phyloP scores from a whole-genome alignment of 2,888 invertebrate species.

The Chrysolina haemoptera region DNA sequence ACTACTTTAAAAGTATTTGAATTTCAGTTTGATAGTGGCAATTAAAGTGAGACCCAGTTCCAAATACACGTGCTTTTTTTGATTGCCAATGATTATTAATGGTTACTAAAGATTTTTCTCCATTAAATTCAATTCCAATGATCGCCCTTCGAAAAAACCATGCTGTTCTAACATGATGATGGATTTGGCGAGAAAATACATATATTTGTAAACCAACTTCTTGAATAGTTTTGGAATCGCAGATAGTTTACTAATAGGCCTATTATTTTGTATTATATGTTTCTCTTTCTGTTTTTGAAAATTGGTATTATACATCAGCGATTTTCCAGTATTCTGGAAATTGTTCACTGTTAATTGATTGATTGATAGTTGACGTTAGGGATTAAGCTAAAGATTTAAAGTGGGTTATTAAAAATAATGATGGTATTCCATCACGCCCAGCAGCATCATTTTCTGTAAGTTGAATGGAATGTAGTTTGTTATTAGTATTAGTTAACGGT shows the following conservation, averaged over 20 bases:
- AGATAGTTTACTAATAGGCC: conserved; percentile 15
- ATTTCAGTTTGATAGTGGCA: too few relatives aligned
- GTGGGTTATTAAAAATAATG: neutral
- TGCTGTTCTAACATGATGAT: too few relatives aligned
- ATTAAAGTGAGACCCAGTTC: too few relatives aligned
- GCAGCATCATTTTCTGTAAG: neutral
- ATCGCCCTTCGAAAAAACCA: too few relatives aligned
- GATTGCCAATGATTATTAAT: too few relatives aligned
- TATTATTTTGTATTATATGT: neutral
- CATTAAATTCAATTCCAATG: too few relatives aligned
- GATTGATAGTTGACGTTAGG: neutral
- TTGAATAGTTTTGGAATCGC: conserved; percentile 9
- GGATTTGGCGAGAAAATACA: neutral
- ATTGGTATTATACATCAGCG: conserved; percentile 5
- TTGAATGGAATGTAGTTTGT: neutral
- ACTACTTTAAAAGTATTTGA: too few relatives aligned
- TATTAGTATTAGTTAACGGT: neutral
- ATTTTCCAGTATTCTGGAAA: conserved; percentile 12
- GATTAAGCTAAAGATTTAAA: neutral
- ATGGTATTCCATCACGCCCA: neutral
- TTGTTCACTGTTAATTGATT: neutral
- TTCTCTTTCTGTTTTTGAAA: neutral
- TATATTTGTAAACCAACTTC: conserved; percentile 11
- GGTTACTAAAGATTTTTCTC: too few relatives aligned
- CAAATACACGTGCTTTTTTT: too few relatives aligned